Evolutionary conservation across 2,797 vertebrate genomes (phyloP).

Genomic region (Saxicola maurus): DNA sequence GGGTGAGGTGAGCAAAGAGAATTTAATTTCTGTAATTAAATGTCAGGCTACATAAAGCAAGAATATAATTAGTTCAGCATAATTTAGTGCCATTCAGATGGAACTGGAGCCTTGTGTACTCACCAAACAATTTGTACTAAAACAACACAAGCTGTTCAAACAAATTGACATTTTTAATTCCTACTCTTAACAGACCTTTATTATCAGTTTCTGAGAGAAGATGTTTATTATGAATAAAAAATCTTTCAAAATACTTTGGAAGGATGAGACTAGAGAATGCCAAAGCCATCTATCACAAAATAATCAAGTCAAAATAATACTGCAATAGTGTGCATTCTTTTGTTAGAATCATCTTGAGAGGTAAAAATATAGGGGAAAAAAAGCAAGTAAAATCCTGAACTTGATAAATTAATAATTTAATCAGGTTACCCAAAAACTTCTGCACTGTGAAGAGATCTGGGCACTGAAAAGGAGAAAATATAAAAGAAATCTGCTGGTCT

Average conservation of each 20-base stretch:
- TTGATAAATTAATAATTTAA: background rate
- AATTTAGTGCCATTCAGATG: constrained; percentile 72
- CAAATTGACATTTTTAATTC: constrained; percentile 76
- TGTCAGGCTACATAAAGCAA: constrained; percentile 71
- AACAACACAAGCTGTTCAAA: constrained; percentile 78
- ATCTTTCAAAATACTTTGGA: constrained; percentile 13
- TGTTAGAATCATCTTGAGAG: background rate
- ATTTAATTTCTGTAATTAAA: constrained; percentile 70
- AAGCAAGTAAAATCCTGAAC: background rate
- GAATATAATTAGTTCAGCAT: constrained; percentile 73
- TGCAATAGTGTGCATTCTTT: background rate
- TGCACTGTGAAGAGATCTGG: background rate
- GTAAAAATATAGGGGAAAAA: rapidly evolving
- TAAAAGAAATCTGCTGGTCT: background rate
- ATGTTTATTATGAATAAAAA: constrained; percentile 57
- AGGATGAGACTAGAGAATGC: background rate
- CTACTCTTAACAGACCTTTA: constrained; percentile 65
- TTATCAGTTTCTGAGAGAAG: constrained; percentile 54
- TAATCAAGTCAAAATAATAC: background rate
- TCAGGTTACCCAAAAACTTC: background rate
- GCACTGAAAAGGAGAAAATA: background rate
- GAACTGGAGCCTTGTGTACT: constrained; percentile 70
- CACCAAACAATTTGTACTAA: constrained; percentile 73
- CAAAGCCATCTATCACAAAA: background rate
- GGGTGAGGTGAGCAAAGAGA: constrained; percentile 25